A percentile compares a stretch with the other conserved stretches of the same genome.
Conservation (phyloP, 2,113 vertebrate genomes). For the Urocolius indicus region DNA sequence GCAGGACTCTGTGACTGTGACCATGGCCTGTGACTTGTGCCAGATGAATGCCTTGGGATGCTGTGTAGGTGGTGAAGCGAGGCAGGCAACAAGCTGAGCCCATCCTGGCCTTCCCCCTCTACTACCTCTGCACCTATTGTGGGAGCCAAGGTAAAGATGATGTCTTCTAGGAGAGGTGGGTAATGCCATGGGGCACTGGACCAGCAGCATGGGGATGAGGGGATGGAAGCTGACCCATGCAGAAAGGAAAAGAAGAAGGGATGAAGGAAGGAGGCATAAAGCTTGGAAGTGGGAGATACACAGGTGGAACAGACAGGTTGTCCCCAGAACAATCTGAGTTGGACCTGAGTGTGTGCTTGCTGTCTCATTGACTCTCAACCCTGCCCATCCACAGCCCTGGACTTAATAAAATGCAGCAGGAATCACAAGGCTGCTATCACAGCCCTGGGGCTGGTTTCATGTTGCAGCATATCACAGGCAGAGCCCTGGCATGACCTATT, state of each 20-base stretch:
- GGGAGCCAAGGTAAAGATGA: neutral
- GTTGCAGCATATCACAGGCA: neutral
- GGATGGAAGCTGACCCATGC: neutral
- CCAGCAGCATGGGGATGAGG: neutral
- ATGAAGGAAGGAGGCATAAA: neutral
- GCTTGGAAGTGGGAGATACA: neutral
- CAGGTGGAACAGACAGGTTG: neutral
- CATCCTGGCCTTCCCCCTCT: neutral
- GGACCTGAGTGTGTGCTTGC: neutral
- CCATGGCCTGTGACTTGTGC: neutral
- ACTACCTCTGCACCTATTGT: neutral
- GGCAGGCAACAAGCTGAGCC: neutral
- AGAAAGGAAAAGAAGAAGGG: neutral
- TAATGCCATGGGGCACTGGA: neutral
- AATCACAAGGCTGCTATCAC: neutral
- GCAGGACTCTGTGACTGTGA: neutral
- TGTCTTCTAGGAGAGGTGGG: fast-evolving
- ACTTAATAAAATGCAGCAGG: neutral
- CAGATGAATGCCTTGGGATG: fast-evolving
- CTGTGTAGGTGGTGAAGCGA: neutral
- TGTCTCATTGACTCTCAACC: neutral
- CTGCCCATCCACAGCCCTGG: neutral
- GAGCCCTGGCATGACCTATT: constrained; percentile 51
- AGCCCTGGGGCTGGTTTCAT: neutral
- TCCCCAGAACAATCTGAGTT: neutral